phyloP scores from a whole-genome alignment of 2,113 vertebrate species.

The Piprites chloris region DNA sequence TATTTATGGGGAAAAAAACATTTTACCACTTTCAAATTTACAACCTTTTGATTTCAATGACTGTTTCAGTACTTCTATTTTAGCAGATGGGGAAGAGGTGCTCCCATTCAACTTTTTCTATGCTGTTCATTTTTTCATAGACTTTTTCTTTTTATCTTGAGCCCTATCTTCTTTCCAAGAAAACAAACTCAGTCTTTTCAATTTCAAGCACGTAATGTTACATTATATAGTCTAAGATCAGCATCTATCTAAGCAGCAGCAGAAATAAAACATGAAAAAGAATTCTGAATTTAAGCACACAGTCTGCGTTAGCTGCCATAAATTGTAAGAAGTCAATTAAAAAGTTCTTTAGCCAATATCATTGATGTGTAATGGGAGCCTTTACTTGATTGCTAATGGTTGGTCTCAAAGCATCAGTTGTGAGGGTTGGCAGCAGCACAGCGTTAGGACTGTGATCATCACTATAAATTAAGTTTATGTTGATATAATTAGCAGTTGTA shows the following conservation, averaged over 20 bases:
- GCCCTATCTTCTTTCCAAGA: not conserved
- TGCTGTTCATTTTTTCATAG: not conserved
- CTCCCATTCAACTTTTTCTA: not conserved
- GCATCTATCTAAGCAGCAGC: not conserved
- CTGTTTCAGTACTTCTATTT: not conserved
- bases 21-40: not conserved
- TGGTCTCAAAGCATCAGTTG: conserved; percentile 62
- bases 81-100: not conserved
- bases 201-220: not conserved
- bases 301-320: conserved; percentile 37
- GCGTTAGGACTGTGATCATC: conserved; percentile 68
- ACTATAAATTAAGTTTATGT: conserved; percentile 78
- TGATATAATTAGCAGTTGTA: conserved; percentile 77
- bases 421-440: conserved; percentile 60
- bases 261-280: not conserved
- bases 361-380: conserved; percentile 60
- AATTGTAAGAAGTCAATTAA: conserved; percentile 70
- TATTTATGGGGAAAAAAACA: not conserved
- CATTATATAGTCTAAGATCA: not conserved
- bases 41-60: not conserved
- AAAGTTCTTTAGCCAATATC: conserved; percentile 70
- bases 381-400: conserved; percentile 71
- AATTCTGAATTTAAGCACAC: not conserved
- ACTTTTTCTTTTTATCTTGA: not conserved
- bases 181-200: not conserved